Evolutionary conservation across 1,140 invertebrate species (phyloP).

Genomic region (Hycleus cichorii): DNA sequence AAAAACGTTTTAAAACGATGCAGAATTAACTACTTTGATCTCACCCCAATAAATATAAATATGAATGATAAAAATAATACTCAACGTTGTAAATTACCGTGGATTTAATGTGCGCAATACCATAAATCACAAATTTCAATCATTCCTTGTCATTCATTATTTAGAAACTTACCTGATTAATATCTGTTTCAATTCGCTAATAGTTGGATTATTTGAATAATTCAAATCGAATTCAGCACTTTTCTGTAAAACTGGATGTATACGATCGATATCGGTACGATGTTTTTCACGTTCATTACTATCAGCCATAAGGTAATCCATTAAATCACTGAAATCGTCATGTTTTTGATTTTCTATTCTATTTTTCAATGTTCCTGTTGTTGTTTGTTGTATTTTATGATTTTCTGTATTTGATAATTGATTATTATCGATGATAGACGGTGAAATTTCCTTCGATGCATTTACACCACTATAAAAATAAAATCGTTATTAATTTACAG

Average conservation of each 20-base stretch:
- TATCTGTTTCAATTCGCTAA: constrained; percentile 51
- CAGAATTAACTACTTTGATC: too few species aligned
- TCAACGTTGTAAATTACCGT: too few species aligned
- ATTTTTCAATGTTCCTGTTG: too few species aligned
- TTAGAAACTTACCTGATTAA: constrained; percentile 7
- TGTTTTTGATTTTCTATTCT: constrained; percentile 33
- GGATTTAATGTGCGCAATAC: too few species aligned
- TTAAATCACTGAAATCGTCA: constrained; percentile 52
- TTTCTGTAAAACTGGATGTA: constrained; percentile 44
- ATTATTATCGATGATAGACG: too few species aligned
- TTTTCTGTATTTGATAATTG: too few species aligned
- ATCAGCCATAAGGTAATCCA: constrained; percentile 44
- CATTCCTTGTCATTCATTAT: not conserved
- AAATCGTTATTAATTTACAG: too few species aligned
- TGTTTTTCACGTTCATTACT: constrained; percentile 43
- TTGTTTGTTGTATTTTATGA: too few species aligned
- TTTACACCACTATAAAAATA: constrained; percentile 11
- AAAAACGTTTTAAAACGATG: too few species aligned
- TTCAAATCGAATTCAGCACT: constrained; percentile 41
- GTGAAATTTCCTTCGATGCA: constrained; percentile 34
- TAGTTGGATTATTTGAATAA: constrained; percentile 53
- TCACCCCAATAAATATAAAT: too few species aligned
- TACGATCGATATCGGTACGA: constrained; percentile 28
- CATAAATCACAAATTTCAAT: too few species aligned
- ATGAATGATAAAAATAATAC: too few species aligned